Base-by-base conservation (phyloP, 2,888 invertebrate species). In the Chymomyza fuscimana region DNA sequence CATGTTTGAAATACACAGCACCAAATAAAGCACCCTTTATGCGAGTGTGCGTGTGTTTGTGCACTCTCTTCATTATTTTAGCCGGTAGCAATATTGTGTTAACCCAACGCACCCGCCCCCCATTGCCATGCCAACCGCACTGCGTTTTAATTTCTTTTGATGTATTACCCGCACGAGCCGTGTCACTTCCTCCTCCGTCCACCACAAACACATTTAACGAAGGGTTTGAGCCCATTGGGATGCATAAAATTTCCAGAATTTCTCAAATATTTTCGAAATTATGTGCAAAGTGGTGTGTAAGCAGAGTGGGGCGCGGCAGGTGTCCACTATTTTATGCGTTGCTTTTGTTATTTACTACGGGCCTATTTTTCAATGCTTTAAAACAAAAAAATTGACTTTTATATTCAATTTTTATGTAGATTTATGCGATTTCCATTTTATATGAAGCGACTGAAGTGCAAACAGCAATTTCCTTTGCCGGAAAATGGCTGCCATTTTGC, bases 101-200 rank as follows among this genome's bases (percentile, higher is more conserved):
- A 67, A 73, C 60, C 81, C 69, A 63, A n/a, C 64, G 56, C 62
- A 12, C 12, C 9, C 4, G n/a, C n/a, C n/a, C 2, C 46, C 22
- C 56, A 22, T 32, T 59, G 64, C 29, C 67, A 54, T 32, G 65
- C 22, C 16, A 36, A 58, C n/a, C 71, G 65, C 66, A 72, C 62
- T 77, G 81, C 70, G 86, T 81, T 87, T 87, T 88, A 82, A 88
- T 86, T 88, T 86, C 78, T 77, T 88, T 86, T 86, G 86, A 86
- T 88, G 87, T 86, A 79, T 78, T 69, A 74, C 64, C 67, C 64
- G 60, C 56, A 56, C 58, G 32, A 32, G 32, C 32, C 32, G 32
- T 32, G 67, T 25, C 25, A 40, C 46, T 66, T 63, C 65, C 2
- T 32, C 1, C 32, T 25, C 25, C 36, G 9, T 7, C 1, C 7